phyloP scores from a whole-genome alignment of 2,888 invertebrate genomes.

The Falcaria lacertinaria region DNA sequence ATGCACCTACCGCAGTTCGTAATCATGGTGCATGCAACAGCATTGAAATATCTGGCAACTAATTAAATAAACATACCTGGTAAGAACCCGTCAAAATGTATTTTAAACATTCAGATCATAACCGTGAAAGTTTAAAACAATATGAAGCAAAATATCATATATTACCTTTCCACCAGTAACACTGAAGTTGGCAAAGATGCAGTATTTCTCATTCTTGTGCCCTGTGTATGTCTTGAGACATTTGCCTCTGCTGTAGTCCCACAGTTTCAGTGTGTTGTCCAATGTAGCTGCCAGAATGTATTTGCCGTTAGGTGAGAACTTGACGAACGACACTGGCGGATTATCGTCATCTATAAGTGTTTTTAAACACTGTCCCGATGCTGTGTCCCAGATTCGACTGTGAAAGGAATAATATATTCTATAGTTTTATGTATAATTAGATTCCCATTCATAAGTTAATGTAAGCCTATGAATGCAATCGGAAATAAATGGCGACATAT shows the following conservation, averaged over 20 bases:
- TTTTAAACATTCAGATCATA: no score
- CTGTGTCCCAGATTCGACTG: slow-evolving; percentile 99
- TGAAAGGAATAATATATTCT: slow-evolving; percentile 38
- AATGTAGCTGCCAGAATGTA: slow-evolving; percentile 98
- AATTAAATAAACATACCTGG: no score
- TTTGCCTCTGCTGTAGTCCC: slow-evolving; percentile 99
- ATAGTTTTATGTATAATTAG: no score
- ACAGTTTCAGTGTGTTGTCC: slow-evolving; percentile 98
- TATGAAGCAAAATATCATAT: no score
- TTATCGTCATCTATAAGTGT: slow-evolving; percentile 99
- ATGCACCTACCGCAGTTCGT: no score
- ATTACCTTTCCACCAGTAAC: slow-evolving; percentile 98
- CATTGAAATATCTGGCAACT: no score
- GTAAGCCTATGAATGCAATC: no score
- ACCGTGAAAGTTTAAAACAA: no score
- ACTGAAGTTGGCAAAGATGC: slow-evolving; percentile 99
- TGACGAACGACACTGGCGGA: slow-evolving; percentile 99
- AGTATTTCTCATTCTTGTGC: slow-evolving; percentile 99
- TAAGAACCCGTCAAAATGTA: no score
- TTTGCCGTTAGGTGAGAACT: slow-evolving; percentile 99
- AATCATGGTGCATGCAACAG: no score
- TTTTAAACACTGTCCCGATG: slow-evolving; percentile 99
- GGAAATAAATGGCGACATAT: no score
- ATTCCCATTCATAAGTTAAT: no score
- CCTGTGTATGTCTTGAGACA: slow-evolving; percentile 99